Conservation (phyloP, 2,113 vertebrate species). For the Symphodus melops region DNA sequence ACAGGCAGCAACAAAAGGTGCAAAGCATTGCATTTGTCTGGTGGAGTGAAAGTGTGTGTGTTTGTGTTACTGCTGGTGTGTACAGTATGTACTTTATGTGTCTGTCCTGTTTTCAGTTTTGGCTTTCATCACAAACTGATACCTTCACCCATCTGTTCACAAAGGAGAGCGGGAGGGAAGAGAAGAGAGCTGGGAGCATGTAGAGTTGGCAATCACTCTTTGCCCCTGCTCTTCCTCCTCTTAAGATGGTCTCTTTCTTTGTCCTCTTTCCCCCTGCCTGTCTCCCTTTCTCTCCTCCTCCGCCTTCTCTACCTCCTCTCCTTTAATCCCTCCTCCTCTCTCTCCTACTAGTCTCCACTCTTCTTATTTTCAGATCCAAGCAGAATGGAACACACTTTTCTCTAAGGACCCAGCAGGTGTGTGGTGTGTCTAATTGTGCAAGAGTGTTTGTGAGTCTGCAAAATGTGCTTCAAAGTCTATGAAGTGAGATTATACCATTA, state of each 20-base stretch:
- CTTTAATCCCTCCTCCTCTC: constrained; percentile 43
- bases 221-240: constrained; percentile 51
- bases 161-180: constrained; percentile 34
- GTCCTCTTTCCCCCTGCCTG: constrained; percentile 49
- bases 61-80: constrained; percentile 5
- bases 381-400: constrained; percentile 56
- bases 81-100: constrained; percentile 18
- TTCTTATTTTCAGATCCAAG: constrained; percentile 61
- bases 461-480: constrained; percentile 61
- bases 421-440: constrained; percentile 67
- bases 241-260: constrained; percentile 63
- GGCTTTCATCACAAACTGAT: constrained; percentile 70
- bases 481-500: constrained; percentile 44
- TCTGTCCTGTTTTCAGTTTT: constrained; percentile 16
- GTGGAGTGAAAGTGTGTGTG: constrained; percentile 6
- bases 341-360: constrained; percentile 45
- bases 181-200: constrained; percentile 57
- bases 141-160: constrained; percentile 81
- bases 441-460: constrained; percentile 50
- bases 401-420: constrained; percentile 75
- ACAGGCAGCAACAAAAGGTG: constrained; percentile 24
- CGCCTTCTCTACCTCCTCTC: constrained; percentile 31
- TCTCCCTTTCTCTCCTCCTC: constrained; percentile 33
- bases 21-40: constrained; percentile 33
- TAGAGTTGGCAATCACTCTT: constrained; percentile 58